These are phyloP conservation scores for Drosophila prostipennis DNA, from an alignment of 2,888 invertebrate species.

Conservation along the genomic window DNA sequence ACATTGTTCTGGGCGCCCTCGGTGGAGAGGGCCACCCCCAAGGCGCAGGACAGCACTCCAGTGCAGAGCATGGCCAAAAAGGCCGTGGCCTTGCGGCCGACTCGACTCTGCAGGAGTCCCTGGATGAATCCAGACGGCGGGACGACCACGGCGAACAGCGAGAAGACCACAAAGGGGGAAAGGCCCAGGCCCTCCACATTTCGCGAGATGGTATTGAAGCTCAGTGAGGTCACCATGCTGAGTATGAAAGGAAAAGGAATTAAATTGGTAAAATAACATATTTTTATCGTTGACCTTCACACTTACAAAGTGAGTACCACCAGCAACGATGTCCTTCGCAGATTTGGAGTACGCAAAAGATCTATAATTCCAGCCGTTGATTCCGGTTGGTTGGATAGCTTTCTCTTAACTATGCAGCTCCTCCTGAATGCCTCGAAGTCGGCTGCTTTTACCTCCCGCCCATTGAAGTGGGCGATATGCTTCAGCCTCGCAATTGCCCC, in stretches of 20 bases:
- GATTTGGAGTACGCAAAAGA: conserved; percentile 85
- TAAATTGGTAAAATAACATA: neutral
- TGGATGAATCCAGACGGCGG: conserved; percentile 84
- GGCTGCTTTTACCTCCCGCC: conserved; percentile 80
- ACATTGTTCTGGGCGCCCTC: conserved; percentile 65
- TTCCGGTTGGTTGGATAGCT: conserved; percentile 48
- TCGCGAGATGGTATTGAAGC: conserved; percentile 86
- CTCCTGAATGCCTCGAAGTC: conserved; percentile 77
- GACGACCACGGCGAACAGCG: conserved; percentile 85
- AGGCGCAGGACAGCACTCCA: conserved; percentile 84
- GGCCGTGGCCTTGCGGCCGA: conserved; percentile 85
- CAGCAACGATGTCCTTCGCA: conserved; percentile 85
- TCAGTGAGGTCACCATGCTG: conserved; percentile 86
- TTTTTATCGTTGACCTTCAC: neutral
- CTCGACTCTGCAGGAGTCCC: conserved; percentile 76
- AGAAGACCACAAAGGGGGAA: conserved; percentile 86
- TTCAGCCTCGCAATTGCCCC: conserved; percentile 85
- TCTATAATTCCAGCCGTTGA: conserved; percentile 80
- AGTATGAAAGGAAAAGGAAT: neutral
- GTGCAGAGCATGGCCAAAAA: conserved; percentile 85
- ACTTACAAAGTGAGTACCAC: conserved; percentile 86
- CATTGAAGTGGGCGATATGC: conserved; percentile 85
- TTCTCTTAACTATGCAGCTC: conserved; percentile 66
- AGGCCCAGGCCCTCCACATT: conserved; percentile 85
- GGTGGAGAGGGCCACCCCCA: conserved; percentile 83